Base-by-base conservation (phyloP, 35 echinoderm and acorn worm genomes). In the Ptychodera flava region DNA sequence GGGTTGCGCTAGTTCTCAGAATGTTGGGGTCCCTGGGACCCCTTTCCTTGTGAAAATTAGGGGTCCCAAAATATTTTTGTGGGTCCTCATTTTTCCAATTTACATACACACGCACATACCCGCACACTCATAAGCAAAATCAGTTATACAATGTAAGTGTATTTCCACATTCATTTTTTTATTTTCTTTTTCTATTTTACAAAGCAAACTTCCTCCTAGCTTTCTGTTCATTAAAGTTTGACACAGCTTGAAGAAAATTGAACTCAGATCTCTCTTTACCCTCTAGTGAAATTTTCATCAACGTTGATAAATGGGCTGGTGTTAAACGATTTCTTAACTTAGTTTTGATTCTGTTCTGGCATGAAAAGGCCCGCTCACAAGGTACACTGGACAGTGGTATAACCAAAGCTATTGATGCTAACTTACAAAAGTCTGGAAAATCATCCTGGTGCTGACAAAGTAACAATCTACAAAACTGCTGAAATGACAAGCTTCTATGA, bases 341-440 rank as follows among this genome's bases (percentile, higher is more conserved):
- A 45, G 83, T 85, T 27, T 52, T 34, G 83, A 85, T 85, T 34
- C 83, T 16, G 33, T 85, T 85, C 38, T 85, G 83, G 33, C 34
- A 34, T 37, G 34, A 28, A 37, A 85, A 85, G 33, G 34, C 83
- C 30, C 30, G 33, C 53, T 85, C 83, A 64, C 83, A 85, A 37
- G 83, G 83, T 28, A 76, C 83, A 75, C 83, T 85, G 30, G 83
- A 37, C 32, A 85, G 28, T 37, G 83, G 83, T 1, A 64, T 75
- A 29, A 38, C 83, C 33, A 85, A 1, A 38, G 37, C 37, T 29
- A 85, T 85, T 28, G 35, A 64, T 12, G 22, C 45, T 64, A 64
- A 64, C 45, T 64, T 22, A 64, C 45, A 64, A 64, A 64, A 12
- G 45, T 64, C 45, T 64, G 45, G 45, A 64, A 64, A 64, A 64